Conservation (phyloP, 2,113 vertebrate species). For the Hydrolagus affinis region DNA sequence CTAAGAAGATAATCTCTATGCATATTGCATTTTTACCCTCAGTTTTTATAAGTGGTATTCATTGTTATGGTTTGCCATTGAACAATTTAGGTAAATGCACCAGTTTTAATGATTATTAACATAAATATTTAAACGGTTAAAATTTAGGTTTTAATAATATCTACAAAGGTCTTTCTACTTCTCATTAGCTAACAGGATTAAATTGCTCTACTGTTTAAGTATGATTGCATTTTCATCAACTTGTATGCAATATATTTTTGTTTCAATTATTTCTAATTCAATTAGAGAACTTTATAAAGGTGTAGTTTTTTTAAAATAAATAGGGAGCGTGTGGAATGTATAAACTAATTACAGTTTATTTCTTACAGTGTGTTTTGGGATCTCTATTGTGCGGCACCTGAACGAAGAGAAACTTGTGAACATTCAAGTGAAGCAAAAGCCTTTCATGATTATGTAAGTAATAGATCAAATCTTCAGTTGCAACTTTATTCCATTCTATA, state of each 20-base stretch:
- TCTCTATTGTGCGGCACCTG: constrained; percentile 79
- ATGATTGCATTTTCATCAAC: not conserved
- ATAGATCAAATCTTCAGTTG: not conserved
- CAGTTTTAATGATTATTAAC: constrained; percentile 3
- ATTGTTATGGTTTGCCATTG: not conserved
- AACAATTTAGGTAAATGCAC: not conserved
- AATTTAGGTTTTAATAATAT: not conserved
- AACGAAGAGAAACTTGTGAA: constrained; percentile 77
- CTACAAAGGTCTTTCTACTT: not conserved
- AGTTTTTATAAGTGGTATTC: not conserved
- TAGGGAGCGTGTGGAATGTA: no score
- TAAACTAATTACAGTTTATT: constrained; percentile 7
- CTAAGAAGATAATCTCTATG: not conserved
- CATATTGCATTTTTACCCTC: not conserved
- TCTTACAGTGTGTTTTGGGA: constrained; percentile 77
- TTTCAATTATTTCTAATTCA: not conserved
- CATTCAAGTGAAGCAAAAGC: constrained; percentile 82
- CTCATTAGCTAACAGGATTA: not conserved
- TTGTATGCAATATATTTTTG: not conserved
- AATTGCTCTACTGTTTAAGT: not conserved
- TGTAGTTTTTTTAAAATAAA: not conserved
- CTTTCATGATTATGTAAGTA: constrained; percentile 80
- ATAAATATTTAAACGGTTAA: not conserved
- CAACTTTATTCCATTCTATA: not conserved
- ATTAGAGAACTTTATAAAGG: not conserved